Evolutionary conservation across 2,888 invertebrate genomes (phyloP).

Genomic region (Idaea biselata): DNA sequence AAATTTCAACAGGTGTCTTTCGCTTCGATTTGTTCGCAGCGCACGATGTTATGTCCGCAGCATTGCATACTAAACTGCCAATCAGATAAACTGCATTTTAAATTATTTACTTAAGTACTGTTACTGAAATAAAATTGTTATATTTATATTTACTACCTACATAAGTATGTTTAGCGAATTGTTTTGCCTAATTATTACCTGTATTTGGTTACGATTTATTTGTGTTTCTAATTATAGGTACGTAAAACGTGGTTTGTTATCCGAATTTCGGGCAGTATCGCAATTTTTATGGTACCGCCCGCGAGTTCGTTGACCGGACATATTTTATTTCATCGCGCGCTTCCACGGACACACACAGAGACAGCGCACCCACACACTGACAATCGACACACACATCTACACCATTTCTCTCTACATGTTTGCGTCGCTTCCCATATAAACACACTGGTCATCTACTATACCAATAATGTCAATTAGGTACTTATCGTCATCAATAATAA

Average conservation of each 20-base stretch:
- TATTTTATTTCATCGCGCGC: constrained; percentile 81
- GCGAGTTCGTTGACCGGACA: constrained; percentile 78
- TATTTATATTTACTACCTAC: too few relatives aligned
- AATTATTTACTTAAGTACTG: not conserved
- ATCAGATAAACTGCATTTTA: not conserved
- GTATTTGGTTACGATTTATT: not conserved
- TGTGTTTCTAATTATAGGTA: constrained; percentile 6
- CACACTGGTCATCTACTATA: constrained; percentile 34
- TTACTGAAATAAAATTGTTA: not conserved
- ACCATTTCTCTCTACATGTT: constrained; percentile 64
- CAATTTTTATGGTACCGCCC: constrained; percentile 79
- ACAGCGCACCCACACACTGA: constrained; percentile 59
- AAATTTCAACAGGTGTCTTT: constrained; percentile 14
- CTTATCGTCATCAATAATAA: constrained; percentile 27
- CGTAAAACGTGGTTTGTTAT: constrained; percentile 45
- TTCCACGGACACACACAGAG: constrained; percentile 76
- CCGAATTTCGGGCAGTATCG: constrained; percentile 77
- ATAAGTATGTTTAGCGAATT: not conserved
- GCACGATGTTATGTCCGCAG: not conserved
- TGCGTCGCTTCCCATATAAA: constrained; percentile 71
- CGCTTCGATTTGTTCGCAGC: not conserved
- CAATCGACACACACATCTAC: constrained; percentile 57
- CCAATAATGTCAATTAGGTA: not conserved
- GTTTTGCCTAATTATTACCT: not conserved
- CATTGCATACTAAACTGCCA: not conserved